phyloP scores from a whole-genome alignment of 2,113 vertebrate genomes.

The Labeo rohita region DNA sequence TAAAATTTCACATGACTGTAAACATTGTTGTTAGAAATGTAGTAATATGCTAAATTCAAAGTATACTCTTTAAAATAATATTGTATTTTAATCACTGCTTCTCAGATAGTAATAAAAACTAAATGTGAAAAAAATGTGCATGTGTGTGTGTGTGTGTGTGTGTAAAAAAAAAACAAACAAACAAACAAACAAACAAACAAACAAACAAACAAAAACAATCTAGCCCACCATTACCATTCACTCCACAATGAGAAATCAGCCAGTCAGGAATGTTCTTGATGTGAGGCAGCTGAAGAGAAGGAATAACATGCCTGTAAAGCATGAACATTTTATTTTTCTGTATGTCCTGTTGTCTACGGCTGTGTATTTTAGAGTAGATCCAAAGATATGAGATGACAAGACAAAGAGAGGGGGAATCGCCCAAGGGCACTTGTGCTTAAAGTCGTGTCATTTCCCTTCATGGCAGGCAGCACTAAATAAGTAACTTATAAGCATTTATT shows the following conservation, averaged over 20 bases:
- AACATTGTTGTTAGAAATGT: not conserved
- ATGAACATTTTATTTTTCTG: conserved; percentile 70
- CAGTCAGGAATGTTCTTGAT: conserved; percentile 68
- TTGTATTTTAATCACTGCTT: not conserved
- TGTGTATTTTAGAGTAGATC: conserved; percentile 79
- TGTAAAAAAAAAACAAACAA: no score
- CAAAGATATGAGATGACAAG: conserved; percentile 81
- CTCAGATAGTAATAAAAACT: not conserved
- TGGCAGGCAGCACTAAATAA: conserved; percentile 81
- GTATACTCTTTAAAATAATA: not conserved
- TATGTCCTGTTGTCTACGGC: conserved; percentile 74
- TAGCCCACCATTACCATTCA: not conserved
- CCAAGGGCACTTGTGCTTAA: conserved; percentile 75
- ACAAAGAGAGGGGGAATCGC: conserved; percentile 77
- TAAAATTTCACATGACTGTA: not conserved
- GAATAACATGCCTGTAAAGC: conserved; percentile 72
- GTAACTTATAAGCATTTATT: conserved; percentile 84
- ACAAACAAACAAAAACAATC: no score
- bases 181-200: no score
- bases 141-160: no score
- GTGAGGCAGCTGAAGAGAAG: conserved; percentile 67
- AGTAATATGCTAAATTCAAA: not conserved
- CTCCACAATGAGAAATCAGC: conserved; percentile 31
- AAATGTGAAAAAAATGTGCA: not conserved
- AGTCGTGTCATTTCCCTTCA: conserved; percentile 82